Base-by-base conservation (phyloP, 2,888 invertebrate genomes). In the Mythimna ferrago region DNA sequence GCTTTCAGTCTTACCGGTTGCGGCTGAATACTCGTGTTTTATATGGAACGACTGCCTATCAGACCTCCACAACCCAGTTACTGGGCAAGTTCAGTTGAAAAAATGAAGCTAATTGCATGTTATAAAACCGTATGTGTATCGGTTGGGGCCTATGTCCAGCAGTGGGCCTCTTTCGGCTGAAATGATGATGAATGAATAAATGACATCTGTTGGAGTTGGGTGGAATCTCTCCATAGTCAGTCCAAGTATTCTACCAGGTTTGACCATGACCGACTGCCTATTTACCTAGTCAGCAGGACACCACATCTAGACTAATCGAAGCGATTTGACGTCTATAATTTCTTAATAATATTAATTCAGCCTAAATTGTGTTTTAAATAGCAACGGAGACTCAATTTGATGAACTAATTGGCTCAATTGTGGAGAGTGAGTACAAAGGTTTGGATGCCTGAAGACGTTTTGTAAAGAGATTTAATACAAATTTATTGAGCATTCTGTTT, bases 331-430 rank as follows among this genome's bases (percentile, higher is more conserved):
- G 21, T 32, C 16, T 44, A 3, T 64, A 71, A 54, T 41, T 56
- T 16, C 48, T n/a, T 51, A 16, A 3, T 32, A 32, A 71, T 54
- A 21, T 60, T 19, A 6, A 44, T 41, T 32, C n/a, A 21, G 6
- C 41, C 14, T 32, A 67, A 60, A 44, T n/a, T 16, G 63, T 53
- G 19, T n/a, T 53, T 19, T 32, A 14, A 58, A 60, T 44, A 51
- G 35, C 53, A 60, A 41, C 9, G 11, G 21, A 48, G 19, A n/a
- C 61, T 48, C 26, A 56, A 73, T 62, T 56, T 72, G 35, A 48
- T 62, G 14, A 48, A 48, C 35, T 48, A 72, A 72, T 72, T 72
- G 48, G 19, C 44, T 72, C 44, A 35, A 62, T 71, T 62, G 73
- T 72, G 14, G 19, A 10, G 21, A 61, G 56, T 26, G 21, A 61